These are phyloP conservation scores for Microdon myrmicae DNA, from an alignment of 2,888 invertebrate genomes.

Conservation along the genomic window DNA sequence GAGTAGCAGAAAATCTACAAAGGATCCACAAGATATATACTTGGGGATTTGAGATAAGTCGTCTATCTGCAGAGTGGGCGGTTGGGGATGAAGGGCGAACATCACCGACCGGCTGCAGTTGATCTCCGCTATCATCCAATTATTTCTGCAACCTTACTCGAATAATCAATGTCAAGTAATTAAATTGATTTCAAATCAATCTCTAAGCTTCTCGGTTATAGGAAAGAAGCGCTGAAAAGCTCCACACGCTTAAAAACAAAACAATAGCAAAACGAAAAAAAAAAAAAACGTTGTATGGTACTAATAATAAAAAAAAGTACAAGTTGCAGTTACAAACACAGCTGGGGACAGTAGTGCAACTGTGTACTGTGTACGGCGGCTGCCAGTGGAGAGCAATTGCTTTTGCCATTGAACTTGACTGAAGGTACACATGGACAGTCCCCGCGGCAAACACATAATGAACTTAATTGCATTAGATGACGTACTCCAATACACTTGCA, in stretches of 20 bases:
- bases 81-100: background rate
- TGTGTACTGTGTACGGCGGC: no score
- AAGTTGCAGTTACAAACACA: no score
- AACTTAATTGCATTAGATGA: constrained; percentile 47
- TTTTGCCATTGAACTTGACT: constrained; percentile 51
- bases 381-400: constrained; percentile 7
- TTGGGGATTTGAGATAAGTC: constrained; percentile 6
- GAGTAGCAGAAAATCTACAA: constrained; percentile 48
- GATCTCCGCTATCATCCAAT: constrained; percentile 21
- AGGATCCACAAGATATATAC: constrained; percentile 14
- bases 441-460: constrained; percentile 10
- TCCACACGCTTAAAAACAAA: constrained; percentile 12
- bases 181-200: constrained; percentile 37
- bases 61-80: constrained; percentile 1
- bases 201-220: constrained; percentile 2
- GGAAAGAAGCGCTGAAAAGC: constrained; percentile 16
- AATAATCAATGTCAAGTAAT: constrained; percentile 26
- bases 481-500: constrained; percentile 34
- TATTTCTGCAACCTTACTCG: constrained; percentile 20
- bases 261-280: background rate
- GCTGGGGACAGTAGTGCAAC: no score
- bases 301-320: background rate
- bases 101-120: constrained; percentile 4
- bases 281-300: background rate
- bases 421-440: constrained; percentile 10